These are phyloP conservation scores for Chymomyza amoena DNA, from an alignment of 2,888 invertebrate species.

Conservation along the genomic window DNA sequence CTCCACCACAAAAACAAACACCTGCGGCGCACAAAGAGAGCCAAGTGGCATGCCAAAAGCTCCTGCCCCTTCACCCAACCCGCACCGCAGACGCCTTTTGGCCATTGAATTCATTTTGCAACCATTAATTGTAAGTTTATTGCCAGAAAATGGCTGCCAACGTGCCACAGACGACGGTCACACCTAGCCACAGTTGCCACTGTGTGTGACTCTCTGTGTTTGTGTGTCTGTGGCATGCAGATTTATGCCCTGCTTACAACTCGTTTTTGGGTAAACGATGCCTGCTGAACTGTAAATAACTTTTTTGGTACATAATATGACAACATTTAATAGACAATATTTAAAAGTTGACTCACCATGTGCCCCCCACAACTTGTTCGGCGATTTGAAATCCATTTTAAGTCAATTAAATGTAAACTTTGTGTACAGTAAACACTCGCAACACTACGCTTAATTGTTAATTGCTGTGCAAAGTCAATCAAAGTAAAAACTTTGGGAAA, in stretches of 20 bases:
- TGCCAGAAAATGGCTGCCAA: constrained; percentile 51
- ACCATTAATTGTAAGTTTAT: constrained; percentile 64
- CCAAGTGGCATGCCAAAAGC: constrained; percentile 13
- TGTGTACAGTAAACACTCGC: background rate
- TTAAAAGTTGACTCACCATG: background rate
- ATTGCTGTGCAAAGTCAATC: too few species aligned
- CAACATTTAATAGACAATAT: constrained; percentile 18
- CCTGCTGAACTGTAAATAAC: constrained; percentile 18
- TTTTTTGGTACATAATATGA: constrained; percentile 32
- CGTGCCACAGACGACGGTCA: constrained; percentile 1
- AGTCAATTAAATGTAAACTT: background rate
- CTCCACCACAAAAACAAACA: constrained; percentile 25
- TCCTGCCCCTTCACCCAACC: background rate
- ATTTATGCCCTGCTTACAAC: constrained; percentile 45
- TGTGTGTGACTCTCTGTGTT: too few species aligned
- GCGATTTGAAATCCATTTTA: background rate
- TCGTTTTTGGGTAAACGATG: constrained; percentile 13
- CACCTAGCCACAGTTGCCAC: background rate
- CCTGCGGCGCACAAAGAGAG: constrained; percentile 29
- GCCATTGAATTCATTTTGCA: constrained; percentile 49
- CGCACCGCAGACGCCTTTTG: background rate
- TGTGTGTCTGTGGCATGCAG: constrained; percentile 29
- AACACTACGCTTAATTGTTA: too few species aligned
- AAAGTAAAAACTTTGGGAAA: too few species aligned
- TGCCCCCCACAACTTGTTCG: background rate